A percentile compares a stretch with the other conserved stretches of the same genome.
phyloP scores from a whole-genome alignment of 2,113 vertebrate genomes.

The Cololabis saira region DNA sequence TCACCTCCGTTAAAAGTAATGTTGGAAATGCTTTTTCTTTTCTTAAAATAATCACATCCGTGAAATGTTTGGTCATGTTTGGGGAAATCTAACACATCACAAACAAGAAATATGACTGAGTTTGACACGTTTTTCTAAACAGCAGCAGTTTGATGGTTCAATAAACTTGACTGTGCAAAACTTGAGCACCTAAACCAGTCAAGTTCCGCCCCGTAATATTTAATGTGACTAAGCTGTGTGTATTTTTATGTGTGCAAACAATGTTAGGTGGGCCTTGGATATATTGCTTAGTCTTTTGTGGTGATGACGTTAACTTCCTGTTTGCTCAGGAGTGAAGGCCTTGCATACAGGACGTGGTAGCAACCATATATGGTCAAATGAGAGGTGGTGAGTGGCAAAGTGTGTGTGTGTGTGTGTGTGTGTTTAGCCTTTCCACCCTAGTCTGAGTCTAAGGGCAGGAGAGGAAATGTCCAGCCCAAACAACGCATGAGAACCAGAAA shows the following conservation, averaged over 20 bases:
- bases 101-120: no score
- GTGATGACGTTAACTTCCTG: conserved; percentile 70
- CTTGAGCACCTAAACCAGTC: not conserved
- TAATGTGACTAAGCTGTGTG: not conserved
- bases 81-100: no score
- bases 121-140: no score
- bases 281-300: conserved; percentile 26
- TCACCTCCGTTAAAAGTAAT: conserved; percentile 1
- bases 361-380: conserved; percentile 72
- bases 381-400: conserved; percentile 39
- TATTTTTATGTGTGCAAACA: conserved; percentile 2
- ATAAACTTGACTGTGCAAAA: not conserved
- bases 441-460: conserved; percentile 48
- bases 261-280: not conserved
- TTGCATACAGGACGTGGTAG: conserved; percentile 44
- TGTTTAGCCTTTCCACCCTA: conserved; percentile 34
- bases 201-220: not conserved
- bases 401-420: conserved; percentile 3
- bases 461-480: conserved; percentile 66
- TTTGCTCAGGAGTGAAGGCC: conserved; percentile 40
- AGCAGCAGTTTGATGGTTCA: not conserved
- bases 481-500: conserved; percentile 39
- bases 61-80: not conserved
- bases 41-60: not conserved
- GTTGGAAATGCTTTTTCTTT: not conserved